phyloP scores from a whole-genome alignment of 2,797 vertebrate genomes.

The Enteromius thamalakanensis region DNA sequence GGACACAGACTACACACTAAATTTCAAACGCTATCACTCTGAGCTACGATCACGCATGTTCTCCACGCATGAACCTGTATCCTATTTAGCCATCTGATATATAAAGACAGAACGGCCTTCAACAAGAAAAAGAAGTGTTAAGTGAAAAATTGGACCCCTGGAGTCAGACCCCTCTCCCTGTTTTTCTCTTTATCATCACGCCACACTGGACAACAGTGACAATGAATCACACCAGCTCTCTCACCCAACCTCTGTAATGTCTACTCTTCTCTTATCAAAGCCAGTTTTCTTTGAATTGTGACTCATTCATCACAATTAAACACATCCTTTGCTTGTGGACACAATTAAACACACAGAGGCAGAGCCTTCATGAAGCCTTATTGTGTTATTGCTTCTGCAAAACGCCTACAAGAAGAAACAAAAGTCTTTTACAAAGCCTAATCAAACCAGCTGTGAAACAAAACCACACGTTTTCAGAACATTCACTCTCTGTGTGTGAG shows the following conservation, averaged over 20 bases:
- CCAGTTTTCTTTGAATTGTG: constrained; percentile 11
- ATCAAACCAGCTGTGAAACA: neutral
- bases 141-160: constrained; percentile 27
- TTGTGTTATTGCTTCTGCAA: neutral
- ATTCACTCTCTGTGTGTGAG: neutral
- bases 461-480: neutral
- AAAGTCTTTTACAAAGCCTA: neutral
- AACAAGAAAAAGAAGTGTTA: constrained; percentile 33
- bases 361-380: neutral
- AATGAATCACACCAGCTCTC: constrained; percentile 30
- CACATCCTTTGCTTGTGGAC: neutral
- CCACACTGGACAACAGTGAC: neutral
- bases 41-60: neutral
- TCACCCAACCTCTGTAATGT: neutral
- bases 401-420: neutral
- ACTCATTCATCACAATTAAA: constrained; percentile 41
- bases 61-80: constrained; percentile 14
- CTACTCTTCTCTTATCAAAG: constrained; percentile 36
- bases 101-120: constrained; percentile 16
- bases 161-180: neutral
- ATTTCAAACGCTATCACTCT: neutral
- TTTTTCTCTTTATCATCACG: constrained; percentile 1
- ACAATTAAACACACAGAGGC: neutral
- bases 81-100: constrained; percentile 7
- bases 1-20: neutral